phyloP scores from a whole-genome alignment of 35 echinoderm and acorn worm species.

The Acanthaster planci region DNA sequence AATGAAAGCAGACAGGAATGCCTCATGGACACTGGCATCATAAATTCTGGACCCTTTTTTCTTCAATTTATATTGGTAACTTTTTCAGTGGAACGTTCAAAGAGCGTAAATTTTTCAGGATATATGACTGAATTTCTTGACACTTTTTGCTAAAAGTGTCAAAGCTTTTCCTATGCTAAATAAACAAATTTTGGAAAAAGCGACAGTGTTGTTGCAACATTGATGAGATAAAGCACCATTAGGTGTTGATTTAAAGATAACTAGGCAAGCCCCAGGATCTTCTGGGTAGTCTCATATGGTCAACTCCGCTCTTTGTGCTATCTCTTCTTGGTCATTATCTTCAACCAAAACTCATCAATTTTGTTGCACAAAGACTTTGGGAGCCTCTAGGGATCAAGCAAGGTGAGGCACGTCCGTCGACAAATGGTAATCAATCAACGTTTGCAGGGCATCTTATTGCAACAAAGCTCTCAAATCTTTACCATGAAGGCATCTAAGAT shows the following conservation, averaged over 20 bases:
- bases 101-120: background rate
- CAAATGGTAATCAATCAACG: too few relatives aligned
- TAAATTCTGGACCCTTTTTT: background rate
- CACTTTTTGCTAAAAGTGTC: background rate
- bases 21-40: background rate
- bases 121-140: constrained; percentile 11
- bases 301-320: too few relatives aligned
- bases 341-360: too few relatives aligned
- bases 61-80: background rate
- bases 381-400: too few relatives aligned
- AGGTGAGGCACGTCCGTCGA: too few relatives aligned
- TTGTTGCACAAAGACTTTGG: too few relatives aligned
- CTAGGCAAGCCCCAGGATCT: background rate
- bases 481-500: too few relatives aligned
- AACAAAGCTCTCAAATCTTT: too few relatives aligned
- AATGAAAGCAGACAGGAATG: background rate
- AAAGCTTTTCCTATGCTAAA: background rate
- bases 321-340: too few relatives aligned
- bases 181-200: background rate
- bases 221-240: background rate
- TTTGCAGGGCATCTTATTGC: too few relatives aligned
- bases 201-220: constrained; percentile 2
- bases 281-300: background rate
- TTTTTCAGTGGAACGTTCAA: background rate
- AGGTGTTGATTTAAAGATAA: background rate